Evolutionary conservation across 2,797 vertebrate genomes (phyloP), one percentile per base, ranked within the genome.

Genomic region (Myiotriccus ornatus): DNA sequence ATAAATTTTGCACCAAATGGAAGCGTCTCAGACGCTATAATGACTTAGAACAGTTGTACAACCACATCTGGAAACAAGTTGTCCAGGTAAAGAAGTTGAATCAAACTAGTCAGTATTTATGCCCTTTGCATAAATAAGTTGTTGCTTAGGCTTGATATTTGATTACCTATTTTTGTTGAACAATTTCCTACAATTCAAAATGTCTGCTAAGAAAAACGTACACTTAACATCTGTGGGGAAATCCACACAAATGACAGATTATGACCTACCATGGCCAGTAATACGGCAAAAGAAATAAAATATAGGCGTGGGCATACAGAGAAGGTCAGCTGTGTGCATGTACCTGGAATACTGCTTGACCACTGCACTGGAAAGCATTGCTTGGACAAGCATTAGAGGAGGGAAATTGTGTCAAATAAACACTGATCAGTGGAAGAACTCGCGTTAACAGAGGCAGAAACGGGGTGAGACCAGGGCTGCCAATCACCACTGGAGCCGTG

Each of bases 21-120:
- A 95, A 88, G 32, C 0, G 0, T 35, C 80, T 52, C 63, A 59
- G 59, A 69, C 76, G 81, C 27, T 84, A 18, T 7, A 67, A 49
- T 59, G 50, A 87, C 53, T 71, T 93, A 89, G 69, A 77, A 67
- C 16, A 92, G 78, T 34, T 77, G 56, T 50, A 14, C 63, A 94
- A 83, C n/a, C 57, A 59, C 93, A 96, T 46, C 87, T 90, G 93
- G 91, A 96, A 95, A 85, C 69, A 93, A 94, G 74, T 35, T 67
- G 32, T 27, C 60, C 69, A 84, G 37, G 23, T 83, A 77, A 64
- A 74, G 43, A 32, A 84, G 44, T 53, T 75, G 76, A 44, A 63
- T 78, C 32, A 83, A 80, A 47, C 62, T 14, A 52, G 30, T 73
- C 69, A 71, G 50, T 78, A 94, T 76, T 94, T 89, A 89, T 62